Percentiles rank a stretch among this genome's conserved stretches.
These are phyloP conservation scores for Cheilosia soror DNA, from an alignment of 2,888 invertebrate genomes.

Conservation along the genomic window DNA sequence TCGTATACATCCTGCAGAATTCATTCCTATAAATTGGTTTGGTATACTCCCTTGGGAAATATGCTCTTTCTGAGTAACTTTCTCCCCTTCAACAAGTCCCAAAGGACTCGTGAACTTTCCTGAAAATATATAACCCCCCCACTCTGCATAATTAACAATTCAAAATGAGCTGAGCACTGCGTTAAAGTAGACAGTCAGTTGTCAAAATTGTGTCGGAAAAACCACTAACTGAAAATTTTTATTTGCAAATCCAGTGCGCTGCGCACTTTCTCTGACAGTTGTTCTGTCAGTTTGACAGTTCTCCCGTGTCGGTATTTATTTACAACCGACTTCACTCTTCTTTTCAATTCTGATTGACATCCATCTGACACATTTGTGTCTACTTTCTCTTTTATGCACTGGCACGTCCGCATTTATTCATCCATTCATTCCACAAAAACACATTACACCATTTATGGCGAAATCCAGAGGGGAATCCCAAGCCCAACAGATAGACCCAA, in stretches of 20 bases:
- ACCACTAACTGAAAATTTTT: conserved; percentile 3
- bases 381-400: conserved; percentile 1
- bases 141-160: conserved; percentile 48
- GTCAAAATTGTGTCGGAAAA: conserved; percentile 60
- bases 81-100: conserved; percentile 20
- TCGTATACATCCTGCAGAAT: background rate
- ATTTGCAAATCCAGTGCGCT: background rate
- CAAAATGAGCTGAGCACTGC: conserved; percentile 3
- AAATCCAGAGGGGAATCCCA: conserved; percentile 51
- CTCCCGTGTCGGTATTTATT: conserved; percentile 19
- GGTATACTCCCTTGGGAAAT: conserved; percentile 43
- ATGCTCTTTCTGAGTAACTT: background rate
- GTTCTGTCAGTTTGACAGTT: conserved; percentile 65
- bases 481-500: conserved; percentile 41
- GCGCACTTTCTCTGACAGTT: conserved; percentile 41
- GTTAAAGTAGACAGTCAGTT: conserved; percentile 16
- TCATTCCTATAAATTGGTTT: conserved; percentile 21
- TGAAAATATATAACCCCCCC: background rate
- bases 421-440: conserved; percentile 19
- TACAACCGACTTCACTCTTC: conserved; percentile 2
- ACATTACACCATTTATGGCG: conserved; percentile 54
- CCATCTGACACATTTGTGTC: conserved; percentile 56
- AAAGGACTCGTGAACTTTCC: conserved; percentile 35
- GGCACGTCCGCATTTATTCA: conserved; percentile 17
- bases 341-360: conserved; percentile 68